Conservation (phyloP, 2,888 invertebrate genomes). For the Drosophila histrio region DNA sequence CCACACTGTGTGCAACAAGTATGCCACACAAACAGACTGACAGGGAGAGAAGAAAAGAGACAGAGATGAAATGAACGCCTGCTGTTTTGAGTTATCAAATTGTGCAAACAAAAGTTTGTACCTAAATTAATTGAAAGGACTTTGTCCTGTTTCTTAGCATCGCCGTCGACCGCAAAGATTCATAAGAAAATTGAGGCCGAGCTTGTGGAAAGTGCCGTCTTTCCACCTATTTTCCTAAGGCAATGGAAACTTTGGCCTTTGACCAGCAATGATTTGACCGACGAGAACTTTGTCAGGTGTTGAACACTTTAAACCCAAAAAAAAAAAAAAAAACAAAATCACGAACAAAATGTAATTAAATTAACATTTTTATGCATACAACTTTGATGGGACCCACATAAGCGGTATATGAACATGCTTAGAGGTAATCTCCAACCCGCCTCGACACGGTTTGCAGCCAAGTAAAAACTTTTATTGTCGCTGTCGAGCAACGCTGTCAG, state of each 20-base stretch:
- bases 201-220: constrained; percentile 1
- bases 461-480: constrained; percentile 59
- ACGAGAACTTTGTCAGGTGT: constrained; percentile 20
- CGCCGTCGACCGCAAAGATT: constrained; percentile 25
- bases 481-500: constrained; percentile 46
- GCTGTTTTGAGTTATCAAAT: constrained; percentile 52
- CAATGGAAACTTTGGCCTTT: constrained; percentile 32
- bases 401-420: not conserved
- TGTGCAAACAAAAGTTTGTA: constrained; percentile 68
- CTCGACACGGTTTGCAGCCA: constrained; percentile 3
- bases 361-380: constrained; percentile 32
- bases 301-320: constrained; percentile 14
- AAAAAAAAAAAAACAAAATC: not conserved
- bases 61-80: constrained; percentile 12
- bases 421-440: constrained; percentile 16
- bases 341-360: constrained; percentile 55
- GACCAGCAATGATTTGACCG: constrained; percentile 37
- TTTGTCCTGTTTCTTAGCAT: constrained; percentile 19
- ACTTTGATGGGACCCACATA: constrained; percentile 3
- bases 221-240: not conserved
- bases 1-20: constrained; percentile 54
- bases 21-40: constrained; percentile 11
- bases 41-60: not conserved
- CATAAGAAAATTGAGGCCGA: constrained; percentile 34
- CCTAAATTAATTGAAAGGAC: constrained; percentile 68